A percentile compares a stretch with the other conserved stretches of the same genome.
These are phyloP conservation scores for Xiphophorus birchmanni DNA, from an alignment of 2,797 vertebrate genomes.

Conservation along the genomic window DNA sequence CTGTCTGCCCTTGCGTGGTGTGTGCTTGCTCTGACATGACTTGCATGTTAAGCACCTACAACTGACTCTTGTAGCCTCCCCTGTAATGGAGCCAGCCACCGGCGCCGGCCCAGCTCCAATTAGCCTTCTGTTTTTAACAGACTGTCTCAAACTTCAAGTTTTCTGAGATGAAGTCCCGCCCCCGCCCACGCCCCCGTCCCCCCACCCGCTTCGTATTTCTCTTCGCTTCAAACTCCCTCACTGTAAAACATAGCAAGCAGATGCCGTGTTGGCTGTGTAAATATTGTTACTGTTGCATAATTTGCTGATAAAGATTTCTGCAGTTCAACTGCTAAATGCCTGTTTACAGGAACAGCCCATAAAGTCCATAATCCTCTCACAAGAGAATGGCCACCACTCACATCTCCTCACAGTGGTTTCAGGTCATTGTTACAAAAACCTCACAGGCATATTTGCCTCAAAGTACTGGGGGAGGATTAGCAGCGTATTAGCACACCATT, in stretches of 20 bases:
- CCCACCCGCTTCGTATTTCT: constrained; percentile 12
- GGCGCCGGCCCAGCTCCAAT: constrained; percentile 72
- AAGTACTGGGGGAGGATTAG: constrained; percentile 38
- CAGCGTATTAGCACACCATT: constrained; percentile 44
- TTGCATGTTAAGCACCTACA: constrained; percentile 76
- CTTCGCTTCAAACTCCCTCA: constrained; percentile 4
- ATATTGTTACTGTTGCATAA: constrained; percentile 40
- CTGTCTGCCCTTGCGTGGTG: constrained; percentile 57
- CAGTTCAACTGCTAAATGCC: constrained; percentile 36
- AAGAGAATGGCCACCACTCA: constrained; percentile 39
- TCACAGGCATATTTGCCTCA: constrained; percentile 46
- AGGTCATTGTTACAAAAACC: constrained; percentile 54
- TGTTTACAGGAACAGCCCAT: constrained; percentile 36
- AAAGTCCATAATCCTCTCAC: constrained; percentile 44
- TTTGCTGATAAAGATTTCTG: constrained; percentile 33
- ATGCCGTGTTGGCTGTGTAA: constrained; percentile 16
- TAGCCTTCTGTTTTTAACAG: constrained; percentile 64
- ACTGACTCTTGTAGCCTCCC: constrained; percentile 66
- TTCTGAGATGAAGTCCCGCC: neutral
- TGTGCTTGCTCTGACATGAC: constrained; percentile 62
- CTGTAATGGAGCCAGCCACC: constrained; percentile 70
- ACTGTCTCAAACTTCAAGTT: constrained; percentile 45
- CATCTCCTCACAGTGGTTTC: constrained; percentile 31
- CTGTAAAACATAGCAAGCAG: constrained; percentile 9
- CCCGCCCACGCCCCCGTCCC: too few species aligned